Conservation (phyloP, 2,888 invertebrate species). For the Anticlea derivata region DNA sequence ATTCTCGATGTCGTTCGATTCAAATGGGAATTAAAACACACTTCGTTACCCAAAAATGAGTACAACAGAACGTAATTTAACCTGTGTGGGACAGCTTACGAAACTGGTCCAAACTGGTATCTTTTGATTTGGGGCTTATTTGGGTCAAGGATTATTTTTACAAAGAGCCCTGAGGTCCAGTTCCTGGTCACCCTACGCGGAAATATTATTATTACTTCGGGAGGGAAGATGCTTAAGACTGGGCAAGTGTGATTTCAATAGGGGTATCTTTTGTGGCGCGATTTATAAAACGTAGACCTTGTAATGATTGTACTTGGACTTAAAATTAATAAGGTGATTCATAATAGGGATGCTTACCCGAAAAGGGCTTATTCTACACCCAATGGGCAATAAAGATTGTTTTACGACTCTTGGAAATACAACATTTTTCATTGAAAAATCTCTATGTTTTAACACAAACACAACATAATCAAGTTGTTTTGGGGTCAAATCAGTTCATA, state of each 20-base stretch:
- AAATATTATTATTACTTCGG: slow-evolving; percentile 43
- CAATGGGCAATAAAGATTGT: no score
- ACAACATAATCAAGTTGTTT: no score
- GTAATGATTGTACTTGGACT: background rate
- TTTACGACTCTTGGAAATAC: no score
- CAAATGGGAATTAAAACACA: background rate
- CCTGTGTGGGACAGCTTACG: slow-evolving; percentile 61
- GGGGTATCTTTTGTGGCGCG: slow-evolving; percentile 14
- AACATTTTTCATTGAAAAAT: no score
- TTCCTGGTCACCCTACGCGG: slow-evolving; percentile 64
- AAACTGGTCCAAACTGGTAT: slow-evolving; percentile 47
- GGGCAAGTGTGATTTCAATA: slow-evolving; percentile 35
- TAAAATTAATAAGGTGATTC: no score
- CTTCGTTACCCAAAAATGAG: slow-evolving; percentile 2
- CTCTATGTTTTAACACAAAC: no score
- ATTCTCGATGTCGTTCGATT: background rate
- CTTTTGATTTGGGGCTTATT: slow-evolving; percentile 48
- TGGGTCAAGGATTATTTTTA: slow-evolving; percentile 66
- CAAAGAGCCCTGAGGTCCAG: slow-evolving; percentile 46
- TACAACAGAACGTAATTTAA: slow-evolving; percentile 61
- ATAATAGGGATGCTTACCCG: no score
- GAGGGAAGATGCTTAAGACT: slow-evolving; percentile 36
- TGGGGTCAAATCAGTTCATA: no score
- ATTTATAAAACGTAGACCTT: slow-evolving; percentile 1
- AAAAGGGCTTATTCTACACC: no score